These are phyloP conservation scores for Chelonus insularis DNA, from an alignment of 1,140 invertebrate genomes.

Conservation along the genomic window DNA sequence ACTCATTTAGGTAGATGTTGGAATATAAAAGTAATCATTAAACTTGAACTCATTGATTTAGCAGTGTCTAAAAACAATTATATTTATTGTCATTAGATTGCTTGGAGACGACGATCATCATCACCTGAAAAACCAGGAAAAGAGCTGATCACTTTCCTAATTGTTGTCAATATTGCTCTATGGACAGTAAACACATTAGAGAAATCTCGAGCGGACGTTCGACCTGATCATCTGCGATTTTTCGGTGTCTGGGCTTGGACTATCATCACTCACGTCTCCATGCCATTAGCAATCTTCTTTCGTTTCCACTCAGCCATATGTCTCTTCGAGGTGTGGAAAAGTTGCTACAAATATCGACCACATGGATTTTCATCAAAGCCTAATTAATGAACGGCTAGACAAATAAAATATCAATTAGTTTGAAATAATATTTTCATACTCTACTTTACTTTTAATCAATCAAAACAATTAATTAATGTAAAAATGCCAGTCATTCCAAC, in stretches of 20 bases:
- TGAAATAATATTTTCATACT: too few relatives aligned
- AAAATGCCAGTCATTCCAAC: too few relatives aligned
- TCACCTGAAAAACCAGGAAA: conserved; percentile 77
- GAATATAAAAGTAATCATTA: too few relatives aligned
- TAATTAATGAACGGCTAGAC: conserved; percentile 11
- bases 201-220: conserved; percentile 78
- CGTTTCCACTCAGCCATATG: conserved; percentile 81
- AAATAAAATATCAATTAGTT: too few relatives aligned
- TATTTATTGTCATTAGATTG: too few relatives aligned
- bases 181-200: conserved; percentile 86
- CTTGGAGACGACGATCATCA: conserved; percentile 71
- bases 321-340: conserved; percentile 81
- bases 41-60: too few relatives aligned
- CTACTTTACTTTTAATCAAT: too few relatives aligned
- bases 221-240: conserved; percentile 76
- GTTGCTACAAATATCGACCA: conserved; percentile 61
- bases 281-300: conserved; percentile 86
- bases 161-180: conserved; percentile 83
- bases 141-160: conserved; percentile 81
- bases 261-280: conserved; percentile 82
- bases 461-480: too few relatives aligned
- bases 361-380: conserved; percentile 19
- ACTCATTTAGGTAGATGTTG: too few relatives aligned
- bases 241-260: conserved; percentile 86
- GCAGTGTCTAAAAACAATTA: too few relatives aligned